A percentile compares a stretch with the other conserved stretches of the same genome.
Evolutionary conservation across 2,888 invertebrate genomes (phyloP).

Genomic region (Diarsia mendica): DNA sequence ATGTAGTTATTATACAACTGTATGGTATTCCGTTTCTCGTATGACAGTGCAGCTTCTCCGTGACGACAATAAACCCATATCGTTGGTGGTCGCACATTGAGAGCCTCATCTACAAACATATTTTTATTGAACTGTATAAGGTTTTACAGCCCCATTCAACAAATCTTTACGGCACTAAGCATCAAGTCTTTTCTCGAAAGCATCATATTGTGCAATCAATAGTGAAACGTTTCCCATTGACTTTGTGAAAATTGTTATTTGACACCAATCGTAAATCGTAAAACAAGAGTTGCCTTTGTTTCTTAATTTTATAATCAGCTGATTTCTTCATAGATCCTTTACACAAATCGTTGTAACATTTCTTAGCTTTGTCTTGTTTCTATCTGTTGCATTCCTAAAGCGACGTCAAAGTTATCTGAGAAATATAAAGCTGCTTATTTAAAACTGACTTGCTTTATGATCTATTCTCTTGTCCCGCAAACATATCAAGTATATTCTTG

Average conservation of each 20-base stretch:
- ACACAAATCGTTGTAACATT: constrained; percentile 27
- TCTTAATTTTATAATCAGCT: constrained; percentile 27
- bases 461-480: constrained; percentile 65
- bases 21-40: constrained; percentile 74
- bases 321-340: constrained; percentile 33
- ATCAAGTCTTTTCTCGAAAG: constrained; percentile 73
- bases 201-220: constrained; percentile 72
- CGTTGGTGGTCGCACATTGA: constrained; percentile 82
- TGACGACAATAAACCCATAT: constrained; percentile 79
- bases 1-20: constrained; percentile 54
- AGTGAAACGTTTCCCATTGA: constrained; percentile 72
- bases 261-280: constrained; percentile 58
- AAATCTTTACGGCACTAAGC: constrained; percentile 77
- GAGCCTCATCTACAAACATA: constrained; percentile 80
- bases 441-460: constrained; percentile 69
- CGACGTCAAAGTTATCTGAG: constrained; percentile 56
- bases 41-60: constrained; percentile 71
- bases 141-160: constrained; percentile 82
- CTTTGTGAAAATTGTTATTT: constrained; percentile 67
- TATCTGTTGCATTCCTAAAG: constrained; percentile 49
- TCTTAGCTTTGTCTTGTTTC: constrained; percentile 45
- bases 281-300: constrained; percentile 61
- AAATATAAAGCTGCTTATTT: constrained; percentile 66
- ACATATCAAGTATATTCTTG: constrained; percentile 54
- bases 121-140: constrained; percentile 84